Conservation (phyloP, 2,888 invertebrate species). For the Isotomurus palustris region DNA sequence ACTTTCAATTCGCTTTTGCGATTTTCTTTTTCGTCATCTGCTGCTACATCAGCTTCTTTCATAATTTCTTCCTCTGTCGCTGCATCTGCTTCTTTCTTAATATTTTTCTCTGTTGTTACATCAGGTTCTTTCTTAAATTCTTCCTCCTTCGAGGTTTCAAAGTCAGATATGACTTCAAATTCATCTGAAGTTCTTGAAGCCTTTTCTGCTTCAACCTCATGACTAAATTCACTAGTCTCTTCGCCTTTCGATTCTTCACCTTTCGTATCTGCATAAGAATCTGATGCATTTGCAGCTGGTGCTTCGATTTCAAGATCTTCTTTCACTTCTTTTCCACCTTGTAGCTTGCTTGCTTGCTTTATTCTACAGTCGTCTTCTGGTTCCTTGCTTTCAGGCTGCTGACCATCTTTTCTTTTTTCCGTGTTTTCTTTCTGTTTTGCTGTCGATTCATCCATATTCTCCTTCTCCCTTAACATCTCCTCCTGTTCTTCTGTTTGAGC, state of each 20-base stretch:
- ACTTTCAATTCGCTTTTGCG: background rate
- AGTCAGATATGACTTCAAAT: conserved; percentile 34
- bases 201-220: too few relatives aligned
- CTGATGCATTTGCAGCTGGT: conserved; percentile 11
- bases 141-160: conserved; percentile 7
- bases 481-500: background rate
- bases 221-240: too few relatives aligned
- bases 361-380: background rate
- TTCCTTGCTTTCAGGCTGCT: background rate
- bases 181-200: conserved; percentile 37
- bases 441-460: background rate
- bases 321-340: background rate
- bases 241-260: background rate
- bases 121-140: too few relatives aligned
- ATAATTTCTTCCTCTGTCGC: background rate
- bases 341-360: background rate
- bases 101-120: too few relatives aligned
- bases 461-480: background rate
- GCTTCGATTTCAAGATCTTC: background rate
- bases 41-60: background rate
- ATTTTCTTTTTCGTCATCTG: background rate
- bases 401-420: conserved; percentile 1
- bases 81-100: too few relatives aligned
- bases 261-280: background rate
- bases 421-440: background rate